Evolutionary conservation across 2,797 vertebrate genomes (phyloP), one percentile per base, ranked within the genome.

Genomic region (Parotocinclus haroldoi): DNA sequence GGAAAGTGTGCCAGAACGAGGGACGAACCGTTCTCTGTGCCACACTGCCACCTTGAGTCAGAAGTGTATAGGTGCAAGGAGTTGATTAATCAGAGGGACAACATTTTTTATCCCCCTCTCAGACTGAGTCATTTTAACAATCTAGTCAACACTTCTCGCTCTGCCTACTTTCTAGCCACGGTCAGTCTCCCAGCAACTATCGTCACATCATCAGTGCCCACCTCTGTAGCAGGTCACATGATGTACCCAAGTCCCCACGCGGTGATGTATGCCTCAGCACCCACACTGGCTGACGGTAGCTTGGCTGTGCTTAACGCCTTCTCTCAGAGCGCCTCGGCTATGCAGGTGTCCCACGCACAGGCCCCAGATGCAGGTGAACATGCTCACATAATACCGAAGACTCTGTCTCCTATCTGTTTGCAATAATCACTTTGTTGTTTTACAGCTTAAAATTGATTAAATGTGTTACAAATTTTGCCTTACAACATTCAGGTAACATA

Each of bases 221-320:
- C 96, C 59, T 95, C 96, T 0, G 91, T 98, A 86, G 90, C 93
- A 7, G 94, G 95, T 85, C 96, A 98, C 90, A 98, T 98, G 95
- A 96, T 99, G 95, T 99, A 99, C 87, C 91, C 93, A 74, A 96
- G 95, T 79, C 92, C 94, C 3, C 95, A 98, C 12, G 91, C 96
- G 0, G 92, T 99, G 80, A 99, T 99, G 96, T 99, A 99, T 1
- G 90, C 96, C 1, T 96, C 96, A 66, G 92, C 94, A 10, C 93
- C 95, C 0, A 79, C 91, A 66, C 89, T 98, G 73, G 64, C 93
- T 0, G 96, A 98, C 7, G 95, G 95, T 7, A 89, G 95, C n/a
- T 89, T 98, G 50, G 91, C 96, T 0, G 95, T 98, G 87, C 95
- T 99, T 85, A 99, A 98, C 77, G 94, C 96, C 82, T 98, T 98